Percentiles rank a stretch among this genome's conserved stretches.
phyloP scores from a whole-genome alignment of 2,797 vertebrate species.

The Smutsia gigantea region DNA sequence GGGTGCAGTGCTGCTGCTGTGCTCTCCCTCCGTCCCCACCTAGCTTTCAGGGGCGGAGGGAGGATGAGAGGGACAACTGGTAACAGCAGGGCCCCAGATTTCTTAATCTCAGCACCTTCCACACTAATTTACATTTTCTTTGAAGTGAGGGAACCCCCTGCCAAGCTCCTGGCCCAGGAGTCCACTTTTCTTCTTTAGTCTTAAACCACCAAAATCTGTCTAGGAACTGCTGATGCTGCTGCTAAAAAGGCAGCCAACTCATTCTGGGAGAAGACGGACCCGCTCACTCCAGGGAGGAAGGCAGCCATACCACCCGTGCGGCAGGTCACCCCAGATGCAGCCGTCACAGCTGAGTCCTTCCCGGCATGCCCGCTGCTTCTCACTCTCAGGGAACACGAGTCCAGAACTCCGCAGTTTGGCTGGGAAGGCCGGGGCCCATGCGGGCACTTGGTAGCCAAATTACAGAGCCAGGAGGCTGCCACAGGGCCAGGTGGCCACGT shows the following conservation, averaged over 20 bases:
- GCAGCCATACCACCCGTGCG: neutral
- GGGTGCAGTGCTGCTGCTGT: neutral
- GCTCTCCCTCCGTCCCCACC: neutral
- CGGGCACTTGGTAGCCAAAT: neutral
- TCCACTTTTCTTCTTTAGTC: slow-evolving; percentile 68
- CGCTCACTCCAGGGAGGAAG: neutral
- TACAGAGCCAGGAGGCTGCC: neutral
- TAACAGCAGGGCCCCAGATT: neutral
- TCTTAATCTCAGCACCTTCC: neutral
- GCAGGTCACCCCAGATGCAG: neutral
- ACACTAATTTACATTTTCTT: slow-evolving; percentile 33
- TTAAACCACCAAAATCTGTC: slow-evolving; percentile 53
- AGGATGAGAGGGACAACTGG: neutral
- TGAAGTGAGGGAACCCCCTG: slow-evolving; percentile 40
- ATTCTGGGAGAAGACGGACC: neutral
- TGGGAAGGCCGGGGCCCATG: neutral
- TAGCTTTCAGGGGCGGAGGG: neutral
- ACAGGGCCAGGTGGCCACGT: neutral
- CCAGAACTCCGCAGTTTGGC: neutral
- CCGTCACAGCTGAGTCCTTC: neutral
- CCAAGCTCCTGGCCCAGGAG: slow-evolving; percentile 73
- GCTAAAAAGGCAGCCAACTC: neutral
- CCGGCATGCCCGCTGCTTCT: neutral
- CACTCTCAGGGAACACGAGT: neutral
- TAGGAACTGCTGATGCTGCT: slow-evolving; percentile 80